Evolutionary conservation across 2,113 vertebrate genomes (phyloP).

Genomic region (Rhagologus leucostigma): DNA sequence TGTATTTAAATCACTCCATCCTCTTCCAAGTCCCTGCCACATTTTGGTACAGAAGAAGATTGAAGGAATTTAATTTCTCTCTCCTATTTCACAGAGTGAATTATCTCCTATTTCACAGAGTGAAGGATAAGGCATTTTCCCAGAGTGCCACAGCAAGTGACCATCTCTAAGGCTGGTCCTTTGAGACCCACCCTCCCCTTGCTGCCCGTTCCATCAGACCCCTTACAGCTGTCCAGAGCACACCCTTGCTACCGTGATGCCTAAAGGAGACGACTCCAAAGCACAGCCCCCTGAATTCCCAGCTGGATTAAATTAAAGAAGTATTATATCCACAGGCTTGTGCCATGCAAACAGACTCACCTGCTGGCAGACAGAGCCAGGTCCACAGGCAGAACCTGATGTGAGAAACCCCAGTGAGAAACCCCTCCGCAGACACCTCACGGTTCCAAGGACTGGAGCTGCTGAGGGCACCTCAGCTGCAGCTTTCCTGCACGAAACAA

Average conservation of each 20-base stretch:
- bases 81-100: neutral
- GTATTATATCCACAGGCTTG: neutral
- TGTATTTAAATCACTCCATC: neutral
- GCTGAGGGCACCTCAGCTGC: neutral
- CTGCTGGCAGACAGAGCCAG: neutral
- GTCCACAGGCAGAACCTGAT: neutral
- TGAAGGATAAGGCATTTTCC: neutral
- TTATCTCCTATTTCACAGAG: neutral
- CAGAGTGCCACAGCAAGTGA: neutral
- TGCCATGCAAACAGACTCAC: neutral
- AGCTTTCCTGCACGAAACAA: neutral
- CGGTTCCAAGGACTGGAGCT: neutral
- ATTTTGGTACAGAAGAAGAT: neutral
- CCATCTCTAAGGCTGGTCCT: neutral
- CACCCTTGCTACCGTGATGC: rapidly evolving
- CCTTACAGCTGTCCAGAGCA: rapidly evolving
- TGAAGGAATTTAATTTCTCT: neutral
- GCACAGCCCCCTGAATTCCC: neutral
- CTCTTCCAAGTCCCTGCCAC: neutral
- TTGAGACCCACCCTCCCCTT: neutral
- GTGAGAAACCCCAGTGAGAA: neutral
- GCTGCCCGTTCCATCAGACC: neutral
- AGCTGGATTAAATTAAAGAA: neutral
- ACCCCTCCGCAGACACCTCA: rapidly evolving
- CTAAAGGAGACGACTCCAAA: neutral